Base-by-base conservation (phyloP, 2,113 vertebrate genomes). In the Silurus glanis region DNA sequence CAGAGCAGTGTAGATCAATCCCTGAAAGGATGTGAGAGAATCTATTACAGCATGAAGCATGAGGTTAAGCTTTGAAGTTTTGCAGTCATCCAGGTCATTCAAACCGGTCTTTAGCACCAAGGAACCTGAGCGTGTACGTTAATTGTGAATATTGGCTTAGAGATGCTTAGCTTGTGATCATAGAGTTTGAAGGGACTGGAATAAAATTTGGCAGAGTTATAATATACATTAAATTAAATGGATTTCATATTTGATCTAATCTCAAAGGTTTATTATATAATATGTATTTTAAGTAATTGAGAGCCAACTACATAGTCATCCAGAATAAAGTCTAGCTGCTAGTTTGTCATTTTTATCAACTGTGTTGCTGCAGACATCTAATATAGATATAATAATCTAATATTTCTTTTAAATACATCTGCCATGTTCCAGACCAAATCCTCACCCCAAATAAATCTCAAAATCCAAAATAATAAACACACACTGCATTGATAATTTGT, bases 21-120 rank as follows among this genome's bases (percentile, higher is more conserved):
- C 25, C 28, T 61, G 9, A 61, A 80, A 9, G n/a, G 56, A 80
- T 61, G 17, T 80, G 5, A 12, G 19, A 58, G 9, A 58, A 28
- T 56, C 23, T 37, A 79, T 79, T 25, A 79, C 76, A 28, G 76
- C 53, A 56, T 79, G 53, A 79, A 37, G 55, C 56, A 45, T 80
- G 17, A 5, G 1, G 55, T 19, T 58, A 37, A 49, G 10, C 72
- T 75, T 75, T 75, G 72, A 76, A 76, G 23, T 25, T 76, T 25
- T 25, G 7, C 74, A 76, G 12, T 76, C 74, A 28, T 7, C 49
- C 23, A 76, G 23, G 23, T 53, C 49, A 25, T 55, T 55, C 55
- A 23, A 55, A 53, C 53, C 55, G 74, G 51, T 25, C 55, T 76
- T 23, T 25, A 76, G 49, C 12, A 6, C 23, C 19, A 76, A 25